Percentiles rank a stretch among this genome's conserved stretches.
These are phyloP conservation scores for Hyposoter didymator DNA, from an alignment of 2,888 invertebrate genomes.

Conservation along the genomic window DNA sequence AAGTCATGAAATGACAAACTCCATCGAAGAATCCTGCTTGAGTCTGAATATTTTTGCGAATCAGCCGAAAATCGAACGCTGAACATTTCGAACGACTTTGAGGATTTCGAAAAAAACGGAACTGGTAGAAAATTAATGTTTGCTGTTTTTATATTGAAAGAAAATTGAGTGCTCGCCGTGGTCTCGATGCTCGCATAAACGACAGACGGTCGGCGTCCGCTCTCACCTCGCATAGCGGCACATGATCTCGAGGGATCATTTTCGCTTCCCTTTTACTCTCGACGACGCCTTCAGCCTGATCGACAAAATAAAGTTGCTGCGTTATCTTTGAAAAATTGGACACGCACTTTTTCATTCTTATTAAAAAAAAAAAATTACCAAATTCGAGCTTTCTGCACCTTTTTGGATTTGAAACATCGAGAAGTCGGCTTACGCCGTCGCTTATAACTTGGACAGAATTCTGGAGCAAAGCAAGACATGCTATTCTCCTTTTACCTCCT, in stretches of 20 bases:
- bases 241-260: constrained; percentile 47
- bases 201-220: constrained; percentile 48
- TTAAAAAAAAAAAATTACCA: neutral
- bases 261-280: constrained; percentile 11
- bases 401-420: constrained; percentile 76
- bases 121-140: neutral
- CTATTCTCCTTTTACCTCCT: constrained; percentile 42
- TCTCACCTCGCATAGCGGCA: constrained; percentile 40
- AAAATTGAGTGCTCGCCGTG: constrained; percentile 7
- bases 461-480: constrained; percentile 47
- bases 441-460: constrained; percentile 71
- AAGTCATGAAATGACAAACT: neutral
- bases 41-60: neutral
- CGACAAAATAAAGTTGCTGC: constrained; percentile 11
- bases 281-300: constrained; percentile 21
- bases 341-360: neutral
- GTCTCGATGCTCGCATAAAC: constrained; percentile 15
- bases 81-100: neutral
- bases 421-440: constrained; percentile 68
- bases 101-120: neutral
- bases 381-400: constrained; percentile 31
- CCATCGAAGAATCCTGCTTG: neutral
- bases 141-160: neutral
- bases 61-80: neutral
- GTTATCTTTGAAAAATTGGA: constrained; percentile 25